These are phyloP conservation scores for Sialia sialis DNA, from an alignment of 2,113 vertebrate species.

Conservation along the genomic window DNA sequence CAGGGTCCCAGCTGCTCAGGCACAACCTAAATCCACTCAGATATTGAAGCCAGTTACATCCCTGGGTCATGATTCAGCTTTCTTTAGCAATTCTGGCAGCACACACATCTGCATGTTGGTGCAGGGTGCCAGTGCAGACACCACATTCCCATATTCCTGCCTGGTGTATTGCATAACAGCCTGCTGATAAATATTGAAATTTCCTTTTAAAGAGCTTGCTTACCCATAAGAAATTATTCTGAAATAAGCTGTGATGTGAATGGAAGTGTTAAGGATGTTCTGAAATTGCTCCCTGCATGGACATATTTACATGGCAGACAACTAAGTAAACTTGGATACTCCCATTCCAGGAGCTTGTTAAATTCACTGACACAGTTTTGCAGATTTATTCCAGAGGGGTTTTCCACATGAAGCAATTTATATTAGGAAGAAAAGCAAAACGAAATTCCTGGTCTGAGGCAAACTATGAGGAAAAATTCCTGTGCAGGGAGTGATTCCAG, in stretches of 20 bases:
- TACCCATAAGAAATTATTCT: not conserved
- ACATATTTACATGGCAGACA: not conserved
- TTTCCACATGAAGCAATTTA: not conserved
- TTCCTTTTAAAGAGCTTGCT: not conserved
- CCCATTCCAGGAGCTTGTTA: not conserved
- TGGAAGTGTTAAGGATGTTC: not conserved
- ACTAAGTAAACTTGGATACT: not conserved
- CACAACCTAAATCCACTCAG: not conserved
- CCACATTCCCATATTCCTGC: not conserved
- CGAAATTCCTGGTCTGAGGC: not conserved
- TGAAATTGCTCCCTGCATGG: not conserved
- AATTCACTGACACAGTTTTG: not conserved
- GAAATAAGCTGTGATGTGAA: not conserved
- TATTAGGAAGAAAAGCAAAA: not conserved
- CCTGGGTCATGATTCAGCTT: not conserved
- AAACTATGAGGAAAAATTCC: not conserved
- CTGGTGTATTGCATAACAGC: not conserved
- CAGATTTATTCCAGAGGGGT: not conserved
- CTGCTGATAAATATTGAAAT: not conserved
- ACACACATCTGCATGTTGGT: not conserved
- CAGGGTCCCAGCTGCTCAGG: not conserved
- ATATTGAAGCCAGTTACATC: not conserved
- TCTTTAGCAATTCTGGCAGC: constrained; percentile 17
- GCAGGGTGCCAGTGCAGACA: not conserved
- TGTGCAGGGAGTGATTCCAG: not conserved